phyloP scores from a whole-genome alignment of 2,888 invertebrate genomes.

The Meteorus colon region DNA sequence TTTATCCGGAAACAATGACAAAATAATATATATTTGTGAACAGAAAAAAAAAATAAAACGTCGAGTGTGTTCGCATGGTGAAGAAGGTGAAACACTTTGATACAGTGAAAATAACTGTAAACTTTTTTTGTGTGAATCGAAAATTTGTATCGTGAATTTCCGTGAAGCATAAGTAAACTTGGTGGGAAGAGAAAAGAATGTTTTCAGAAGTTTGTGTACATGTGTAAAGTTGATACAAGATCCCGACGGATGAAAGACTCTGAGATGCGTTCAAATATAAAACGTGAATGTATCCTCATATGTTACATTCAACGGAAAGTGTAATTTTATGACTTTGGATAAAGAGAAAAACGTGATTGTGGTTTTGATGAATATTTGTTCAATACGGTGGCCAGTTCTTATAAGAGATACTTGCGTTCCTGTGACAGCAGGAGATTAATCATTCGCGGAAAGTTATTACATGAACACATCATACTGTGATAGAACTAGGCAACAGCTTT shows the following conservation, averaged over 20 bases:
- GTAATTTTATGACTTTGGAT: not conserved
- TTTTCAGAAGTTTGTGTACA: not conserved
- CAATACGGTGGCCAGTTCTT: not conserved
- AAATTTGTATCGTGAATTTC: too few relatives aligned
- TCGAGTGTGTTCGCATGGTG: too few relatives aligned
- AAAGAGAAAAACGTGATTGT: not conserved
- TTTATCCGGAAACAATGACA: not conserved
- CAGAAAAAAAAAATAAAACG: not conserved
- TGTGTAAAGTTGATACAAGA: not conserved
- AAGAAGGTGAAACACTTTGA: too few relatives aligned
- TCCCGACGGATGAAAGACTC: not conserved
- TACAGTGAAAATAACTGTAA: too few relatives aligned
- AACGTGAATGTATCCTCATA: not conserved
- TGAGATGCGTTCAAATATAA: not conserved
- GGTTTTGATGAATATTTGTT: not conserved
- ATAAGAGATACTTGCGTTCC: not conserved
- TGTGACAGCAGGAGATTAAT: slow-evolving; percentile 13
- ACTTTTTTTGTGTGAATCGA: too few relatives aligned
- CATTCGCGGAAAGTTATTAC: not conserved
- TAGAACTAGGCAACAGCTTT: slow-evolving; percentile 19
- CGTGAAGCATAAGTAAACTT: not conserved
- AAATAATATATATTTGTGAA: not conserved
- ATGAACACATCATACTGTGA: slow-evolving; percentile 22
- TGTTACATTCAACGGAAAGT: not conserved
- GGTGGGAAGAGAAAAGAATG: not conserved